Conservation (phyloP, 2,888 invertebrate species). For the Gandaritis pyraliata region DNA sequence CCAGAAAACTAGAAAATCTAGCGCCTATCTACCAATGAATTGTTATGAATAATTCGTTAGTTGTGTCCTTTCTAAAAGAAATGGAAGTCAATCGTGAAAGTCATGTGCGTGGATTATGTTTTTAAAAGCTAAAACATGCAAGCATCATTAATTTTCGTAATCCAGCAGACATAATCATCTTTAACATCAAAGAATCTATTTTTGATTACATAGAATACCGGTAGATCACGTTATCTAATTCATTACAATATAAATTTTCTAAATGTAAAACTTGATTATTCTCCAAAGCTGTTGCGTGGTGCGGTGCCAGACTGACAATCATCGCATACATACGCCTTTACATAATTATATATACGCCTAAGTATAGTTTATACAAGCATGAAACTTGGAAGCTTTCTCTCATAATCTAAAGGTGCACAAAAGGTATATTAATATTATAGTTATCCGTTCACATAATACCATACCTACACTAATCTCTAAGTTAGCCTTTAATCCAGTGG, state of each 20-base stretch:
- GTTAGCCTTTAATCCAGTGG: neutral
- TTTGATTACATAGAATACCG: neutral
- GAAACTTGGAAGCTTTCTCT: no score
- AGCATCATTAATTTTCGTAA: slow-evolving; percentile 44
- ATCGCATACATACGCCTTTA: no score
- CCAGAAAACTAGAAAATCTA: neutral
- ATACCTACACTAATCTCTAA: no score
- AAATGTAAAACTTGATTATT: no score
- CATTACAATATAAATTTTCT: no score
- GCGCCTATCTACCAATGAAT: neutral
- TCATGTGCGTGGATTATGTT: slow-evolving; percentile 35
- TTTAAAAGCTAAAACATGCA: slow-evolving; percentile 49
- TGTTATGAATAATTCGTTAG: neutral
- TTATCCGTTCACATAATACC: neutral
- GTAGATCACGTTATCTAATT: no score
- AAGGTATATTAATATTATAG: no score
- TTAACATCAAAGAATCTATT: slow-evolving; percentile 40
- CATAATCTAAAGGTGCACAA: no score
- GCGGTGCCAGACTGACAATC: no score
- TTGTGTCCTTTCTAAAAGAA: slow-evolving; percentile 11
- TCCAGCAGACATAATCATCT: slow-evolving; percentile 72
- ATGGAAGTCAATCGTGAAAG: neutral
- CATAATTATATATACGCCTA: no score
- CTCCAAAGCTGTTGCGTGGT: no score
- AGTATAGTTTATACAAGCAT: no score